A percentile compares a stretch with the other conserved stretches of the same genome.
Evolutionary conservation across 2,888 invertebrate species (phyloP).

Genomic region (Dugesia japonica): DNA sequence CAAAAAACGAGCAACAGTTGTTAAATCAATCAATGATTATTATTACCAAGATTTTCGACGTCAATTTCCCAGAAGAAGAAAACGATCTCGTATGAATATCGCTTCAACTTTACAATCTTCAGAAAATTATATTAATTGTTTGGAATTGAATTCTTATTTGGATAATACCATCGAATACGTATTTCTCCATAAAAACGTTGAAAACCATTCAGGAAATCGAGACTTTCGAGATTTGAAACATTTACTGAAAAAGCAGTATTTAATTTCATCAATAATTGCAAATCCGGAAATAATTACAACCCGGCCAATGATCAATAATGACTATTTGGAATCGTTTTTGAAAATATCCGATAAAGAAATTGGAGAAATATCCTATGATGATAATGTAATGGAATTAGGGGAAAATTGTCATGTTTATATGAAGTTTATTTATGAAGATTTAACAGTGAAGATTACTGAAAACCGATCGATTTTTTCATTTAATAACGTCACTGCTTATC

Average conservation of each 20-base stretch:
- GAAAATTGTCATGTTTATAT: slow-evolving; percentile 1
- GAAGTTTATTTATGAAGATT: neutral
- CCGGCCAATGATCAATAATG: neutral
- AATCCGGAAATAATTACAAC: neutral
- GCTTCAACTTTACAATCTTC: neutral
- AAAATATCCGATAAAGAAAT: neutral
- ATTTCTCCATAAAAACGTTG: slow-evolving; percentile 3
- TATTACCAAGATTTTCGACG: neutral
- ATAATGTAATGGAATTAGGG: neutral
- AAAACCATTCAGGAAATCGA: neutral
- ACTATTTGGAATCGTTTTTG: neutral
- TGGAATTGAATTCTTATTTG: neutral
- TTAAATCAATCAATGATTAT: neutral
- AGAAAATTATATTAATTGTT: neutral
- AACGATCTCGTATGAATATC: neutral
- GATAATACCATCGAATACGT: neutral
- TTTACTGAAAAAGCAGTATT: neutral
- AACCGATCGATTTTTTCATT: neutral
- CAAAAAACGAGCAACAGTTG: neutral
- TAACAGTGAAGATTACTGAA: neutral
- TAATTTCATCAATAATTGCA: neutral
- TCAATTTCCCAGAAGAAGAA: neutral
- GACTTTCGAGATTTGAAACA: neutral
- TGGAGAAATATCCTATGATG: neutral
- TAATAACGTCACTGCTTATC: neutral